Evolutionary conservation across 2,797 vertebrate genomes (phyloP), one percentile per base, ranked within the genome.

Genomic region (Chaetodon trifasciatus): DNA sequence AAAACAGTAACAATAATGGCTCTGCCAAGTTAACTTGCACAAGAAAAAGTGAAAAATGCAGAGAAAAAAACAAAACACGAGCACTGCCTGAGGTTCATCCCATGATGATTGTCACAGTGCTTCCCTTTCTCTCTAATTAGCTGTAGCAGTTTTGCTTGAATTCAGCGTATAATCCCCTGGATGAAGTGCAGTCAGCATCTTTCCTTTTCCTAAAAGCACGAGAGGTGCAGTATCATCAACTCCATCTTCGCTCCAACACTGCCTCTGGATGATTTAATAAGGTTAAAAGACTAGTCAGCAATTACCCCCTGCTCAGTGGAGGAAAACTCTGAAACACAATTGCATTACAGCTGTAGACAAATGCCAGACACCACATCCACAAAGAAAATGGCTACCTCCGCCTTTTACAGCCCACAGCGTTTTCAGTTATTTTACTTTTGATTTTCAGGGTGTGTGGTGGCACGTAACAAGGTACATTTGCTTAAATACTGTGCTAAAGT

Each of bases 281-380:
- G 95, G 95, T 96, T 96, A 95, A 95, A 94, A 95, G 94, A 95
- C 94, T 92, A 94, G 94, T 95, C 95, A 95, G 95, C 95, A 94
- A 96, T 96, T 96, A 95, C 94, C 89, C 91, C 89, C 90, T 28
- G 78, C 90, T 88, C 90, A 89, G 87, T 74, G 84, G 91, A 90
- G 93, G 85, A 89, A 90, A 93, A 92, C 91, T 92, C 86, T 88
- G 91, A 93, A 90, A 92, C 93, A 91, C 94, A 92, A 92, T 92
- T 83, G 88, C 91, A 93, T 94, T 93, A 94, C 89, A 86, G 88
- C 93, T 89, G 86, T 86, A 89, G 90, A 92, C 90, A 94, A 95
- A 94, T 89, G 90, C 91, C 92, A 93, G 91, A 91, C 86, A 76
- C 86, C 72, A 71, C 88, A 87, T 92, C 87, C 83, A 88, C 80